These are phyloP conservation scores for Hyppa rectilinea DNA, from an alignment of 2,888 invertebrate genomes.

Conservation along the genomic window DNA sequence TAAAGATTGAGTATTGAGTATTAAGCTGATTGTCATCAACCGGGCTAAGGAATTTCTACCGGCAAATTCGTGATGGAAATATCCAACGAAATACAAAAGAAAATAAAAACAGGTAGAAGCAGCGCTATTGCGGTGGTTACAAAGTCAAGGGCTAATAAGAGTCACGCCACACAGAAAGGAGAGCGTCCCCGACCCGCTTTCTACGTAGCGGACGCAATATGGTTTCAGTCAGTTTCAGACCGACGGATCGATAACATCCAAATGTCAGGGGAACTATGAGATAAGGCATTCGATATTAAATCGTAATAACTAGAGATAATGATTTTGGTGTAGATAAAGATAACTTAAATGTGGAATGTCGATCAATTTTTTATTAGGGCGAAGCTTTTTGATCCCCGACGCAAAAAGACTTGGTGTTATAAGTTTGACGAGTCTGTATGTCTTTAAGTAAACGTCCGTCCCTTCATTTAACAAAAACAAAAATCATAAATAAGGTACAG, in stretches of 20 bases:
- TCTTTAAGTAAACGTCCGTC: too few relatives aligned
- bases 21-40: too few relatives aligned
- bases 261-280: constrained; percentile 42
- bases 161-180: not conserved
- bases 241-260: constrained; percentile 47
- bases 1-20: too few relatives aligned
- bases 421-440: too few relatives aligned
- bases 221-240: constrained; percentile 21
- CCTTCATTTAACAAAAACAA: too few relatives aligned
- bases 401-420: too few relatives aligned
- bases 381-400: too few relatives aligned
- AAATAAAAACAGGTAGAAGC: too few relatives aligned
- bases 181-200: constrained; percentile 27
- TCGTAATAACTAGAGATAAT: constrained; percentile 52
- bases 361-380: not conserved
- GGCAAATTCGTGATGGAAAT: too few relatives aligned
- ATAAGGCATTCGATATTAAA: constrained; percentile 57
- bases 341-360: not conserved
- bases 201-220: constrained; percentile 2
- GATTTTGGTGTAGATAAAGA: constrained; percentile 27
- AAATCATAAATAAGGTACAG: too few relatives aligned
- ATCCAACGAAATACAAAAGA: too few relatives aligned
- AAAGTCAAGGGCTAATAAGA: not conserved
- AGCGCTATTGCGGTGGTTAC: not conserved
- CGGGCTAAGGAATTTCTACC: too few relatives aligned